Conservation (phyloP, 2,113 vertebrate genomes). For the Erinaceus europaeus region DNA sequence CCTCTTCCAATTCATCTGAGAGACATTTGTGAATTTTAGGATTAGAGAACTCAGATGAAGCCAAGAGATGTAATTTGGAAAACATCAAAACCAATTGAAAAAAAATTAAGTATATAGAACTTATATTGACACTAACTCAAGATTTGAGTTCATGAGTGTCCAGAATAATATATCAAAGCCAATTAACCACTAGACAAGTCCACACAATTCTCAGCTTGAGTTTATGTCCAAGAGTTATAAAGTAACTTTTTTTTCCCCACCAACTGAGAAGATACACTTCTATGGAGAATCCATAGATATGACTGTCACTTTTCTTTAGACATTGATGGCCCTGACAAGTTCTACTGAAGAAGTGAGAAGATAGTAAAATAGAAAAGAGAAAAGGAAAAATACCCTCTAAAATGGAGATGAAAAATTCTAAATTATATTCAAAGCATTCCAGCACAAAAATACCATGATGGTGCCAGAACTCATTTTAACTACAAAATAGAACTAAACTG, state of each 20-base stretch:
- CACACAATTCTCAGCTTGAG: neutral
- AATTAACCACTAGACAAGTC: neutral
- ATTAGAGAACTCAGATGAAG: neutral
- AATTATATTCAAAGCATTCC: neutral
- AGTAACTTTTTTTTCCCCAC: neutral
- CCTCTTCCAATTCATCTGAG: constrained; percentile 23
- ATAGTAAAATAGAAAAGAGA: neutral
- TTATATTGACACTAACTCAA: neutral
- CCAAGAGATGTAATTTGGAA: constrained; percentile 27
- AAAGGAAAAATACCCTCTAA: neutral
- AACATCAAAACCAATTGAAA: constrained; percentile 27
- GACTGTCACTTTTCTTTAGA: neutral
- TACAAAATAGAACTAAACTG: neutral
- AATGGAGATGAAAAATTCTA: neutral
- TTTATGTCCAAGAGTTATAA: neutral
- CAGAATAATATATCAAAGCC: neutral
- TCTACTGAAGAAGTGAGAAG: neutral
- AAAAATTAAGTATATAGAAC: constrained; percentile 9
- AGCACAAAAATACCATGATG: neutral
- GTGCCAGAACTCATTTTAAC: neutral
- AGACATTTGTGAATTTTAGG: neutral
- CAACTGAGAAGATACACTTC: neutral
- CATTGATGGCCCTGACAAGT: neutral
- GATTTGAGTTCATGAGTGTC: neutral
- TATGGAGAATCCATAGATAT: neutral